Evolutionary conservation across 2,113 vertebrate species (phyloP).

Genomic region (Paraplagusia blochii): DNA sequence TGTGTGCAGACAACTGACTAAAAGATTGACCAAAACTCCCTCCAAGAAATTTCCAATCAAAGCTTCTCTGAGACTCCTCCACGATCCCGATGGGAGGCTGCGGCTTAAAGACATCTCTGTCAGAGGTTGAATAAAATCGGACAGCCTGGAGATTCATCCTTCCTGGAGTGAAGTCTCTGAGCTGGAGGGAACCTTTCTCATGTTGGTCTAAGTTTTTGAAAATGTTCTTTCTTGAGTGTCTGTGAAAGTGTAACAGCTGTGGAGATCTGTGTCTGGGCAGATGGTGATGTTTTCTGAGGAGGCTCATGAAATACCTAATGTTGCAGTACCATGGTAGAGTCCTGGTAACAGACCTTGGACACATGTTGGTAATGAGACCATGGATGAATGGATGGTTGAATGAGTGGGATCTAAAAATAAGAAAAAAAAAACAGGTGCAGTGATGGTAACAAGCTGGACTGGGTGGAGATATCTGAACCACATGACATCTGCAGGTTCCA

Average conservation of each 20-base stretch:
- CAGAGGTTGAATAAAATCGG: constrained; percentile 52
- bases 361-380: constrained; percentile 42
- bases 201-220: constrained; percentile 16
- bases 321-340: constrained; percentile 47
- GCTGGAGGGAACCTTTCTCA: neutral
- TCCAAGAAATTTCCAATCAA: constrained; percentile 37
- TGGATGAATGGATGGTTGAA: constrained; percentile 15
- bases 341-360: constrained; percentile 31
- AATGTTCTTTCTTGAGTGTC: constrained; percentile 12
- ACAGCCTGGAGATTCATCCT: constrained; percentile 19
- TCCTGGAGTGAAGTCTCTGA: constrained; percentile 15
- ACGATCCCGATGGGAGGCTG: constrained; percentile 62
- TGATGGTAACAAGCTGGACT: no score
- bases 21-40: constrained; percentile 60
- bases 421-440: no score
- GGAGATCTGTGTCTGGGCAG: constrained; percentile 27
- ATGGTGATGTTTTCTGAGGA: constrained; percentile 38
- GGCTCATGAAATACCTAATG: constrained; percentile 49
- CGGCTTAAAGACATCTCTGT: constrained; percentile 49
- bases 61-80: constrained; percentile 31
- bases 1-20: constrained; percentile 51
- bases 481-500: no score
- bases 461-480: no score
- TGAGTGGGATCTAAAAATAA: no score
- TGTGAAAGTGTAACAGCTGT: constrained; percentile 9